Conservation (phyloP, 2,113 vertebrate genomes). For the Anhinga anhinga region DNA sequence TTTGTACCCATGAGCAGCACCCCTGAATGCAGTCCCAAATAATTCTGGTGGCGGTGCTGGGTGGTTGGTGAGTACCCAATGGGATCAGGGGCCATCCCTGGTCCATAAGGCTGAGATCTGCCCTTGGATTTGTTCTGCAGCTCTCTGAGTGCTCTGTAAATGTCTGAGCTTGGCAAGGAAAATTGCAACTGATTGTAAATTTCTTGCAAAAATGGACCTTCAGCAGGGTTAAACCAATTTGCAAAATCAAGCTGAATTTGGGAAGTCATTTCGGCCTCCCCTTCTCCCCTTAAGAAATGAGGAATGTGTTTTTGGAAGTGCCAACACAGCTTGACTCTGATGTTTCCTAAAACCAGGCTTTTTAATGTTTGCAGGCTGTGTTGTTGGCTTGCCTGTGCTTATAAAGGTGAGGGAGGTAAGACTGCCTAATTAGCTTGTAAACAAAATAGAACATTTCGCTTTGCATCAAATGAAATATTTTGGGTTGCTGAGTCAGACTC, state of each 20-base stretch:
- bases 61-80: not conserved
- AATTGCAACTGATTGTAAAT: slow-evolving; percentile 39
- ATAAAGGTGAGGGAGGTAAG: not conserved
- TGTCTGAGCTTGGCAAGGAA: not conserved
- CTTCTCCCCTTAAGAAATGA: not conserved
- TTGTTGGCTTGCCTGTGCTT: not conserved
- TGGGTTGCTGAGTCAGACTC: slow-evolving; percentile 1
- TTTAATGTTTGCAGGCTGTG: not conserved
- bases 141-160: not conserved
- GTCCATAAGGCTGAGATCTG: not conserved
- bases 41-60: not conserved
- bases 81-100: not conserved
- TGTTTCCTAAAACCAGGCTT: not conserved
- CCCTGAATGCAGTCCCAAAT: not conserved
- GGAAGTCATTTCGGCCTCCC: not conserved
- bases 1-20: not conserved
- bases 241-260: slow-evolving; percentile 29
- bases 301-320: not conserved
- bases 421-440: slow-evolving; percentile 32
- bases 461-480: slow-evolving; percentile 30
- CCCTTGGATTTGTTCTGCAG: not conserved
- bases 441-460: slow-evolving; percentile 12
- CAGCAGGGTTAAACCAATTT: not conserved
- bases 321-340: not conserved
- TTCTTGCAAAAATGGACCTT: slow-evolving; percentile 14